Evolutionary conservation across 2,113 vertebrate genomes (phyloP).

Genomic region (Melospiza georgiana): DNA sequence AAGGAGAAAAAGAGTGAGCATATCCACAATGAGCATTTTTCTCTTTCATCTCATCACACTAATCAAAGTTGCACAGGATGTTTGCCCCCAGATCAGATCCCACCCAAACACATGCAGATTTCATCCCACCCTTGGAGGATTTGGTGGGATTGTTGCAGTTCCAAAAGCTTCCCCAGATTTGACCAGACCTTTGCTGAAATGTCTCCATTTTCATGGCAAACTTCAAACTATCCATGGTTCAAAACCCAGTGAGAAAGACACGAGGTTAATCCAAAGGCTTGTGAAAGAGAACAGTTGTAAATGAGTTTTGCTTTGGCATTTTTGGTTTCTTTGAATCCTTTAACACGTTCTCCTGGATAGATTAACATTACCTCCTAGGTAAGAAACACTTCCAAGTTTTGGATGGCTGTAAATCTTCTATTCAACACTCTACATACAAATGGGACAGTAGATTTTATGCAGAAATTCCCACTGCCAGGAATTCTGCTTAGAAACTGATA

Average conservation of each 20-base stretch:
- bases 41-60: not conserved
- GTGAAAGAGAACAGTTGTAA: not conserved
- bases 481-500: conserved; percentile 31
- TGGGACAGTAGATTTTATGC: not conserved
- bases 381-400: conserved; percentile 4
- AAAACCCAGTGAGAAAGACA: not conserved
- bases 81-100: not conserved
- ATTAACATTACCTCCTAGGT: not conserved
- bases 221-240: not conserved
- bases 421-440: not conserved
- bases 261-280: not conserved
- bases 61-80: not conserved
- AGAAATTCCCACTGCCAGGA: conserved; percentile 19
- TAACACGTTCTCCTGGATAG: not conserved
- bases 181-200: not conserved
- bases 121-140: not conserved
- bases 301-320: not conserved
- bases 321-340: not conserved
- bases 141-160: not conserved
- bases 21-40: not conserved
- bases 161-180: not conserved
- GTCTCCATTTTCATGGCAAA: not conserved
- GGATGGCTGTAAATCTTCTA: not conserved
- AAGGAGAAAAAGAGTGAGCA: not conserved
- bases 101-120: not conserved